Base-by-base conservation (phyloP, 2,797 vertebrate genomes). In the Paramormyrops hopkinsi region DNA sequence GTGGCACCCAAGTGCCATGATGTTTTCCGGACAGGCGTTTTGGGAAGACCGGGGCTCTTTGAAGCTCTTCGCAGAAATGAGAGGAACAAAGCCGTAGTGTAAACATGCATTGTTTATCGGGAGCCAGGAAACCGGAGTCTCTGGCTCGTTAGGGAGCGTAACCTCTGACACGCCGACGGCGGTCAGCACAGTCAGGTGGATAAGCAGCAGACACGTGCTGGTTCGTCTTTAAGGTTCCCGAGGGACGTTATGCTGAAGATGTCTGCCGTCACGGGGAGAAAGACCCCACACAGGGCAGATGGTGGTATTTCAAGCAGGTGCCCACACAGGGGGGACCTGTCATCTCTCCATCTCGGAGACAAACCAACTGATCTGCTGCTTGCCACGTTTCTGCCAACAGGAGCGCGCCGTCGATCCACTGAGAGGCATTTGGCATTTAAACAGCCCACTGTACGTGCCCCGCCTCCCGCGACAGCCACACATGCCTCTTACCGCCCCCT, bases 381-480 rank as follows among this genome's bases (percentile, higher is more conserved):
- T 95, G 94, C 93, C 94, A 93, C 94, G 94, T 95, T 90, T 33
- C 33, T 94, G 94, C 94, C 95, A 95, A 95, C 93, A 95, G 94
- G 93, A 93, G 93, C 92, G 93, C 92, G 93, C 87, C 93, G 95
- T 92, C 94, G 94, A 95, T 95, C 93, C 86, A 51, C 44, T 17
- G 12, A 92, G 95, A 93, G 73, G 89, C 89, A 41, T 92, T 93
- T 92, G 89, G 90, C 92, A 86, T 86, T 86, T 86, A 14, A 33
- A 33, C 14, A 3, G 25, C 25, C 14, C 33, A 0, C 44, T 50
- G 44, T 22, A 84, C 8, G 3, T 25, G 44, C 0, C 82, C 41
- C 4, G 37, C 37, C 37, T 41, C 37, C 46, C 1, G 8, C 12
- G 19, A 9, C 19, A 4, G n/a, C 79, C 79, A 11, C 29, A 19